Evolutionary conservation across 2,113 vertebrate genomes (phyloP).

Genomic region (Tachysurus fulvidraco): DNA sequence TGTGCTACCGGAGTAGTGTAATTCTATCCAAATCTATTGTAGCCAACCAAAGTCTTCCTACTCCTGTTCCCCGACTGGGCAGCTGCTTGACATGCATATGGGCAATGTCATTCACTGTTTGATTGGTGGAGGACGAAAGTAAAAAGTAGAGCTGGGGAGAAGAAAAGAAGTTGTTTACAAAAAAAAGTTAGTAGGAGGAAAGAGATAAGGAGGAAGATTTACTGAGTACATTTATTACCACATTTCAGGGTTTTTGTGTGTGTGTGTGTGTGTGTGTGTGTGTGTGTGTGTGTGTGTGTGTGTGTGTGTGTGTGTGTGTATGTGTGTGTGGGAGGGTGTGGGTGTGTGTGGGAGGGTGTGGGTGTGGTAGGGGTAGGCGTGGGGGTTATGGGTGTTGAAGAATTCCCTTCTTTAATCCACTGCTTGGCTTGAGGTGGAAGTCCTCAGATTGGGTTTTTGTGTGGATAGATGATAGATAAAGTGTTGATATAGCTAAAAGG

Average conservation of each 20-base stretch:
- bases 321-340: slow-evolving; percentile 42
- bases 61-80: slow-evolving; percentile 59
- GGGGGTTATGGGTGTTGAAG: slow-evolving; percentile 54
- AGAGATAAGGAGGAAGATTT: slow-evolving; percentile 68
- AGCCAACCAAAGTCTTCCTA: slow-evolving; percentile 23
- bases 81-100: slow-evolving; percentile 58
- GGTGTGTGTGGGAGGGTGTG: slow-evolving; percentile 42
- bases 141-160: slow-evolving; percentile 23
- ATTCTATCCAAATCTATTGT: slow-evolving; percentile 62
- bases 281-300: slow-evolving; percentile 66
- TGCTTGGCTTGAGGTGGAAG: slow-evolving; percentile 46
- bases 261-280: slow-evolving; percentile 58
- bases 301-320: too few relatives aligned
- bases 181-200: slow-evolving; percentile 58
- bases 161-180: slow-evolving; percentile 47
- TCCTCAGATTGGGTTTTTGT: slow-evolving; percentile 31
- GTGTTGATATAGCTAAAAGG: background rate
- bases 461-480: slow-evolving; percentile 20
- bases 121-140: slow-evolving; percentile 56
- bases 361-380: slow-evolving; percentile 47
- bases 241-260: slow-evolving; percentile 65
- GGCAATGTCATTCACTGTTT: slow-evolving; percentile 65
- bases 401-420: slow-evolving; percentile 66
- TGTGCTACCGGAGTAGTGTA: slow-evolving; percentile 39
- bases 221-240: slow-evolving; percentile 72